Evolutionary conservation across 2,113 vertebrate species (phyloP).

Genomic region (Thinocorus orbignyianus): DNA sequence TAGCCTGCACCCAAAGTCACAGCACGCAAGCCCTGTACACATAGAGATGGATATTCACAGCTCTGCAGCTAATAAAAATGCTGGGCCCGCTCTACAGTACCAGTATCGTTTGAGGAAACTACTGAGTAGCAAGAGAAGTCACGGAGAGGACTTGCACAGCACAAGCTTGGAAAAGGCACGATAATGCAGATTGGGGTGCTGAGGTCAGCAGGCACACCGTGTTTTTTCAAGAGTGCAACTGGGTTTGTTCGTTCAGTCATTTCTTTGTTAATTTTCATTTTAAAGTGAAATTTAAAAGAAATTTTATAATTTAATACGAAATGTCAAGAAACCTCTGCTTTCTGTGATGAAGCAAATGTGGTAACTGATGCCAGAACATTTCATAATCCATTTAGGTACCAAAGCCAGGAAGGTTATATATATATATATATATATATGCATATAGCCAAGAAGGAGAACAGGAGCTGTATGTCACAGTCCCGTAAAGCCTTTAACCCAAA

Average conservation of each 20-base stretch:
- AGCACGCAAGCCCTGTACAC: rapidly evolving
- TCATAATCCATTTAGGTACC: background rate
- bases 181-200: background rate
- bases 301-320: background rate
- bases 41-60: background rate
- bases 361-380: background rate
- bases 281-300: background rate
- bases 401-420: background rate
- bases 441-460: background rate
- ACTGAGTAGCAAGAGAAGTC: background rate
- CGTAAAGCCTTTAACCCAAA: background rate
- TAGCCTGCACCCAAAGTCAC: background rate
- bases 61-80: background rate
- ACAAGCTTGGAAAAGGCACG: background rate
- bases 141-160: background rate
- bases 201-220: background rate
- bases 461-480: background rate
- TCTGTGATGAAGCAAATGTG: background rate
- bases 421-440: background rate
- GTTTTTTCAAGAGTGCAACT: background rate
- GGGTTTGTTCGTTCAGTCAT: background rate
- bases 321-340: background rate
- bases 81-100: background rate
- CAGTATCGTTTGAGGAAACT: background rate
- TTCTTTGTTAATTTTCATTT: background rate